Conservation (phyloP, 2,797 vertebrate species). For the Falco rusticolus region DNA sequence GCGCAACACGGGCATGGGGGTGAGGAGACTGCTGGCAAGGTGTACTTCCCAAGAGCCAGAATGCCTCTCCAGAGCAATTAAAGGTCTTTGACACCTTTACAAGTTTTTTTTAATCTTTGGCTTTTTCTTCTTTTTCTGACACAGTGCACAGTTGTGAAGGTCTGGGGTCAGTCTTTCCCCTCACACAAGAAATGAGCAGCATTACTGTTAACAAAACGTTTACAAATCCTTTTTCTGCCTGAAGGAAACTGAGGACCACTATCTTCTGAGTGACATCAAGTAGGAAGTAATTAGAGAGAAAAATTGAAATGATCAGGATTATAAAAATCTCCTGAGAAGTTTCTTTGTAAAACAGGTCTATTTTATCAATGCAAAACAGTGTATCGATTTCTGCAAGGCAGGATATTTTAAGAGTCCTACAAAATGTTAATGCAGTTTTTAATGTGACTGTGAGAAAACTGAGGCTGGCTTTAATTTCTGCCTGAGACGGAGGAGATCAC, state of each 20-base stretch:
- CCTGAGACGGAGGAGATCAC: neutral
- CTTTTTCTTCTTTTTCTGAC: neutral
- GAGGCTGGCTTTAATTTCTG: neutral
- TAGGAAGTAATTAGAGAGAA: neutral
- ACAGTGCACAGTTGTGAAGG: neutral
- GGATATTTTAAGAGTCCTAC: neutral
- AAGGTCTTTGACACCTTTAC: neutral
- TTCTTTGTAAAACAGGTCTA: neutral
- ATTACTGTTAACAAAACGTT: neutral
- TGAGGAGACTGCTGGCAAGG: neutral
- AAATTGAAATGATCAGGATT: neutral
- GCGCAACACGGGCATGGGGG: accelerated
- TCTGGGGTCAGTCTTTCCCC: neutral
- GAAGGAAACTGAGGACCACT: neutral
- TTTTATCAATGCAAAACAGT: neutral
- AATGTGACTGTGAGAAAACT: neutral
- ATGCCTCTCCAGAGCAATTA: neutral
- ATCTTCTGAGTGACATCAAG: neutral
- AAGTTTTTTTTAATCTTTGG: neutral
- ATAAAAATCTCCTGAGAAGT: neutral
- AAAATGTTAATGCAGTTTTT: neutral
- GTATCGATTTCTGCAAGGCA: neutral
- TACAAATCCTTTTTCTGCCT: neutral
- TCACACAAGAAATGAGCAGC: neutral
- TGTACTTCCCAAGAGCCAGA: neutral